A percentile compares a stretch with the other conserved stretches of the same genome.
Evolutionary conservation across 2,797 vertebrate genomes (phyloP).

Genomic region (Leptoclinus maculatus): DNA sequence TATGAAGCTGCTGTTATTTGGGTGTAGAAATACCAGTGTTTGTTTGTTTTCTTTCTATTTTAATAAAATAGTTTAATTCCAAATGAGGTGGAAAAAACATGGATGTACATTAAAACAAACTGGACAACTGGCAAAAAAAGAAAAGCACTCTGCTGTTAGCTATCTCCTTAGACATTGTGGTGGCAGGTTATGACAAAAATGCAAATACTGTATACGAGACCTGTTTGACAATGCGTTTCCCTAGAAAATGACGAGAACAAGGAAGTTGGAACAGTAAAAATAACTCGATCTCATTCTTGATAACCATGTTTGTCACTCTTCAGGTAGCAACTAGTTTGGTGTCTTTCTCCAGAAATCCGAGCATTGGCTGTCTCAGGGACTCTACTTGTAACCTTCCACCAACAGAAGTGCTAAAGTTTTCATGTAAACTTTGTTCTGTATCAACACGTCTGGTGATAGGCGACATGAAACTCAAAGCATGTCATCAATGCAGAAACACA

Average conservation of each 20-base stretch:
- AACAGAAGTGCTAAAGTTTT: conserved; percentile 34
- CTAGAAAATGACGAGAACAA: background rate
- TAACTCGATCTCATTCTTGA: background rate
- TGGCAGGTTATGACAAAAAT: background rate
- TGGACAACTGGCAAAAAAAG: background rate
- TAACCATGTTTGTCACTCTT: background rate
- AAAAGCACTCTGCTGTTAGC: background rate
- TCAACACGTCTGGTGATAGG: conserved; percentile 51
- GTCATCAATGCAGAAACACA: background rate
- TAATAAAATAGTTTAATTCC: background rate
- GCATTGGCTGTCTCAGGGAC: background rate
- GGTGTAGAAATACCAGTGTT: too few species aligned
- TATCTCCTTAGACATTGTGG: background rate
- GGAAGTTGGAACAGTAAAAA: background rate
- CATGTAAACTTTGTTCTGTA: conserved; percentile 37
- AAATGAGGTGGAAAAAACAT: background rate
- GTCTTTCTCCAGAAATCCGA: background rate
- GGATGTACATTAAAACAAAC: background rate
- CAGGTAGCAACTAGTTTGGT: background rate
- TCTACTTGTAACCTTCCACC: background rate
- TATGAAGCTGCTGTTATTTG: too few species aligned
- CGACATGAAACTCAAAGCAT: background rate
- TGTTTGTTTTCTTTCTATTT: background rate
- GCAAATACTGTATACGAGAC: background rate
- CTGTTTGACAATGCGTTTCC: background rate